phyloP scores from a whole-genome alignment of 2,113 vertebrate genomes.

The Prunella himalayana region DNA sequence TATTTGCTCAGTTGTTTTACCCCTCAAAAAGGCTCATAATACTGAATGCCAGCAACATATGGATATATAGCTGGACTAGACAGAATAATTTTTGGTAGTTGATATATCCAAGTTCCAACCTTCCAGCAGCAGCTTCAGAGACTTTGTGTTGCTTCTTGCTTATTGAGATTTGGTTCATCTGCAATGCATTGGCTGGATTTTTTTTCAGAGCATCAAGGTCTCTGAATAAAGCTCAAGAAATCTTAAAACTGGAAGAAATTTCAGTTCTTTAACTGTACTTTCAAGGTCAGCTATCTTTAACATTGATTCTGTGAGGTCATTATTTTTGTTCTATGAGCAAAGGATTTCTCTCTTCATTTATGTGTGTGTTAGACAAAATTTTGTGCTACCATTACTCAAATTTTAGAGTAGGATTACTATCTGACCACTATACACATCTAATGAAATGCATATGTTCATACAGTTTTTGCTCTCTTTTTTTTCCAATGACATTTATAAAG shows the following conservation, averaged over 20 bases:
- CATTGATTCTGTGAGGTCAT: background rate
- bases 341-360: background rate
- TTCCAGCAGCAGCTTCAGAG: background rate
- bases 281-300: background rate
- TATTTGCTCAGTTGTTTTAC: background rate
- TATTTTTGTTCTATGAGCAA: background rate
- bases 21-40: background rate
- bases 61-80: background rate
- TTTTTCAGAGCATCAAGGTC: background rate
- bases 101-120: background rate
- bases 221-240: background rate
- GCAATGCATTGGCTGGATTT: background rate
- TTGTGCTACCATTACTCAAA: background rate
- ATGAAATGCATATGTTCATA: background rate
- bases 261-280: background rate
- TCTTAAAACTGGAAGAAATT: background rate
- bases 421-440: background rate
- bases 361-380: background rate
- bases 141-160: background rate
- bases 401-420: background rate
- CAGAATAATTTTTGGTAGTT: background rate
- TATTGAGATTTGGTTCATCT: background rate
- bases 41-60: background rate
- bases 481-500: background rate
- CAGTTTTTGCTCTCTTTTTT: background rate